These are phyloP conservation scores for Platorchestia sp. DNA, from an alignment of 1,140 invertebrate species.

Conservation along the genomic window DNA sequence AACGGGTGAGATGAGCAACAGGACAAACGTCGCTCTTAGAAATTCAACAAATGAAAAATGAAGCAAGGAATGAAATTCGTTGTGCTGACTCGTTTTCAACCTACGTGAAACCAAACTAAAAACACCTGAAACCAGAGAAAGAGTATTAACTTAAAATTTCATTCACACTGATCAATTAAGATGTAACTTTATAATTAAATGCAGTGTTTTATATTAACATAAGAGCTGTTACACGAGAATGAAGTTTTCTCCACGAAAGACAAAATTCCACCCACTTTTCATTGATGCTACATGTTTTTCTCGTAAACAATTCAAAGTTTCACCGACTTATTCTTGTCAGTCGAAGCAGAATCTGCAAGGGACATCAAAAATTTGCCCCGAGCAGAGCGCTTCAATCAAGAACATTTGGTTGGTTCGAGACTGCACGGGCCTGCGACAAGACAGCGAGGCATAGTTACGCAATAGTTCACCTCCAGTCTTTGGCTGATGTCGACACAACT, in stretches of 20 bases:
- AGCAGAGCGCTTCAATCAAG: background rate
- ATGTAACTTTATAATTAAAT: background rate
- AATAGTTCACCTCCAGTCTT: constrained; percentile 27
- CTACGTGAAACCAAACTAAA: background rate
- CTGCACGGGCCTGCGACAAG: background rate
- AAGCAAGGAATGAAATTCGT: background rate
- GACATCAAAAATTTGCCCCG: background rate
- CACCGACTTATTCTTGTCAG: background rate
- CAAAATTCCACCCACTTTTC: background rate
- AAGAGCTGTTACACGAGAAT: background rate
- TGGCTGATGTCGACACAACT: background rate
- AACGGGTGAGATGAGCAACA: too few relatives aligned
- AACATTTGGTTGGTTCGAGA: constrained; percentile 24
- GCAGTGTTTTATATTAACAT: background rate
- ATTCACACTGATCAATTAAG: too few relatives aligned
- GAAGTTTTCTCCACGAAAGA: background rate
- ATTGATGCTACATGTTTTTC: background rate
- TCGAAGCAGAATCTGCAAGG: background rate
- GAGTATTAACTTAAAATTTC: background rate
- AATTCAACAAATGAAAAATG: too few relatives aligned
- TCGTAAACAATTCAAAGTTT: background rate
- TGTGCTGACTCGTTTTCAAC: background rate
- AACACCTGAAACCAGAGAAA: background rate
- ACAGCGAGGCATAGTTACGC: constrained; percentile 24
- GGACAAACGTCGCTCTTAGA: too few relatives aligned